Evolutionary conservation across 1,140 invertebrate species (phyloP).

Genomic region (Saccostrea echinata): DNA sequence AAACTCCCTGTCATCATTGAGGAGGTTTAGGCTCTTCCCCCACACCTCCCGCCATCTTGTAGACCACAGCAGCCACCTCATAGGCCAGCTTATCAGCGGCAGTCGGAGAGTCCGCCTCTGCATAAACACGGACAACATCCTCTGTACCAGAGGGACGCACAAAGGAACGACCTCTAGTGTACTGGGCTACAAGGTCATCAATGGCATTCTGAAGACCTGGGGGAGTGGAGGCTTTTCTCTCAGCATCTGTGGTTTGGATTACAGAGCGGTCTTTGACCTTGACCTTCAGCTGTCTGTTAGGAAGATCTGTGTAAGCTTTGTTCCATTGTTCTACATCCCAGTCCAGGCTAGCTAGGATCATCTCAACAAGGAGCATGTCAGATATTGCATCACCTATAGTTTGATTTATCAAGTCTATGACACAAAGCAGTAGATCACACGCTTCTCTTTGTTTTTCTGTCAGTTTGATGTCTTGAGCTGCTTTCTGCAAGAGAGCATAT

Average conservation of each 20-base stretch:
- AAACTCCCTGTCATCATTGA: not conserved
- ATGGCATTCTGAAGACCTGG: constrained; percentile 91
- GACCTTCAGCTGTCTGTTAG: constrained; percentile 93
- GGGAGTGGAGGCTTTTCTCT: constrained; percentile 89
- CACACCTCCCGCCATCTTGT: constrained; percentile 88
- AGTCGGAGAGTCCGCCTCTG: constrained; percentile 89
- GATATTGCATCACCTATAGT: constrained; percentile 74
- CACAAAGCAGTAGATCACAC: not conserved
- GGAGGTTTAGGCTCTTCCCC: constrained; percentile 77
- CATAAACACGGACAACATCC: constrained; percentile 96
- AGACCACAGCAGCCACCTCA: constrained; percentile 89
- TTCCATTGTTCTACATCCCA: constrained; percentile 92
- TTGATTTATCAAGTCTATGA: constrained; percentile 73
- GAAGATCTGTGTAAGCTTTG: constrained; percentile 89
- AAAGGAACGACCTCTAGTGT: constrained; percentile 88
- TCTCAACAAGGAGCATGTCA: constrained; percentile 96
- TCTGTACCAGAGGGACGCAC: constrained; percentile 98
- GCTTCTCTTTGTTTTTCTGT: not conserved
- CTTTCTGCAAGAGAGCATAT: not conserved
- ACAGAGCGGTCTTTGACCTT: constrained; percentile 88
- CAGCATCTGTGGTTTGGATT: constrained; percentile 92
- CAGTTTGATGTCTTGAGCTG: not conserved
- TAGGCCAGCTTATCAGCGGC: constrained; percentile 85
- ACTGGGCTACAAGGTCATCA: constrained; percentile 86
- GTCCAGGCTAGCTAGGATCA: constrained; percentile 89